Base-by-base conservation (phyloP, 64 coral and sea anemone species). In the Trachythela sp. region DNA sequence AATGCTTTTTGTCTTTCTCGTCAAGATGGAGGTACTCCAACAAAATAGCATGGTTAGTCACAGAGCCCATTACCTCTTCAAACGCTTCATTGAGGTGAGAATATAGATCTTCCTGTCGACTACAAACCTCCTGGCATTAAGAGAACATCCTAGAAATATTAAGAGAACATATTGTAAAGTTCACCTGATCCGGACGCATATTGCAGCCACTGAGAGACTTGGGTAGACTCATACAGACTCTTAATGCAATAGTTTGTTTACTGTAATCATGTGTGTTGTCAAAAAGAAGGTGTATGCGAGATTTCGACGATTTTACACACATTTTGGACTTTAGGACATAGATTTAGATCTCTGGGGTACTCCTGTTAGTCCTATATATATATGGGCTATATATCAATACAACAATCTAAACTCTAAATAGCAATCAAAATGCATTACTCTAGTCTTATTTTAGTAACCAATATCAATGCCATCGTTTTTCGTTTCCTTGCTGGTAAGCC, bases 81-180 rank as follows among this genome's bases (percentile, higher is more conserved):
- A 9, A 70, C 64, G 8, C 64, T 70, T 70, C 64, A 70, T 6
- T 7, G 30, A 70, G 64, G 64, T 22, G 30, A 70, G 8, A 70
- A n/a, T 70, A 70, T 70, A 70, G 8, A 70, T 70, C 64, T 70
- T 70, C 30, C 64, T 70, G 64, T 22, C 64, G 64, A 32, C 30
- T 70, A 70, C 20, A 22, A n/a, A 70, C 64, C 24, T 70, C 30
- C 64, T 70, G 7, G 64, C 18, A 70, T 70, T 70, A 70, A 70
- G 64, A 70, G 64, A 70, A 70, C 64, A 70, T 32, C 64, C 64
- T 70, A 70, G 30, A 70, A 70, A n/a, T n/a, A n/a, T n/a, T 49
- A 49, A 15, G 15, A 7, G 15, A 49, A 15, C 48, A 49, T 49
- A 49, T 49, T 9, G 48, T 49, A 49, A 49, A 49, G 48, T 49